These are phyloP conservation scores for Lytechinus variegatus DNA, from an alignment of 35 echinoderm and acorn worm genomes.

Conservation along the genomic window DNA sequence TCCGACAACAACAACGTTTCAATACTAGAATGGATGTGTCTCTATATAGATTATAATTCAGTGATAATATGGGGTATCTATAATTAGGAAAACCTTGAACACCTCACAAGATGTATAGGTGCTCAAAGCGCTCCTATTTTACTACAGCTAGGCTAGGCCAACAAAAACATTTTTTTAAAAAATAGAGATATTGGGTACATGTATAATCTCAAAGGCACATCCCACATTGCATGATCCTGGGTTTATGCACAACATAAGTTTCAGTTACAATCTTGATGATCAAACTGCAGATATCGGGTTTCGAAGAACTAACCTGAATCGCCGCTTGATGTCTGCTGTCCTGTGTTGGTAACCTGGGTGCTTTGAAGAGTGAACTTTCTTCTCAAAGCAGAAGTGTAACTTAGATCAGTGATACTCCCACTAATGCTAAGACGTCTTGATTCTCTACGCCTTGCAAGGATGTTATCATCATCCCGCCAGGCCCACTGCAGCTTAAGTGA, in stretches of 20 bases:
- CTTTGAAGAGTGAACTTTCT: not conserved
- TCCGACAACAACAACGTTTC: too few relatives aligned
- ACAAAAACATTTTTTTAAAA: too few relatives aligned
- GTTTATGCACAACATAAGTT: not conserved
- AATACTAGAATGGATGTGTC: too few relatives aligned
- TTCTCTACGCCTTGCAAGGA: conserved; percentile 56
- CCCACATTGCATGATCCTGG: not conserved
- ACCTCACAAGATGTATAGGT: too few relatives aligned
- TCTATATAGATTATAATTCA: too few relatives aligned
- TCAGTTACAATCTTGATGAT: not conserved
- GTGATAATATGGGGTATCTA: too few relatives aligned
- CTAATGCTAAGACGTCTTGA: conserved; percentile 77
- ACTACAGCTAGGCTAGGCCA: too few relatives aligned
- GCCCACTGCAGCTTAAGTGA: conserved; percentile 46
- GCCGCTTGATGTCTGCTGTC: conserved; percentile 59
- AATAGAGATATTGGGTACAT: too few relatives aligned
- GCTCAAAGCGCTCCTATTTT: too few relatives aligned
- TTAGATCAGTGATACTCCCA: conserved; percentile 75
- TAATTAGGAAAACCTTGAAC: too few relatives aligned
- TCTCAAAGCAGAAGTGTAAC: conserved; percentile 55
- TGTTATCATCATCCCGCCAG: conserved; percentile 63
- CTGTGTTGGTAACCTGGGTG: conserved; percentile 34
- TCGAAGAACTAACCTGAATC: conserved; percentile 61
- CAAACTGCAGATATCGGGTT: not conserved
- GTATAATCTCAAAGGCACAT: too few relatives aligned